phyloP scores from a whole-genome alignment of 2,888 invertebrate species.

The Drosophila eohydei region DNA sequence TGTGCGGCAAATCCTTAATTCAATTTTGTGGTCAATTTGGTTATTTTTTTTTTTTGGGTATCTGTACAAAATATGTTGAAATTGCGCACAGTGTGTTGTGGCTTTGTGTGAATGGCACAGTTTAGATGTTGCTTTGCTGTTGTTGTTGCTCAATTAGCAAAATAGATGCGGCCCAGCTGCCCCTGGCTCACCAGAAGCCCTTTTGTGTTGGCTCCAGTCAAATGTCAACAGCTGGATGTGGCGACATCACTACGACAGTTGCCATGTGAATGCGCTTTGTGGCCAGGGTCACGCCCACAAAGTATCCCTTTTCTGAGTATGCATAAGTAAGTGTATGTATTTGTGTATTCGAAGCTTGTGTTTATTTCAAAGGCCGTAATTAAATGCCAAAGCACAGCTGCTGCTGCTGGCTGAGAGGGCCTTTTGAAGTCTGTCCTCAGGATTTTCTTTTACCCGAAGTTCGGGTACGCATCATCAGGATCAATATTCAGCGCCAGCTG shows the following conservation, averaged over 20 bases:
- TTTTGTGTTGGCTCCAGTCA: slow-evolving; percentile 42
- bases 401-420: slow-evolving; percentile 28
- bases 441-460: slow-evolving; percentile 5
- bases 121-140: slow-evolving; percentile 21
- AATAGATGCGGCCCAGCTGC: slow-evolving; percentile 15
- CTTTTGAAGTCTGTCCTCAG: slow-evolving; percentile 61
- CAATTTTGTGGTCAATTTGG: slow-evolving; percentile 56
- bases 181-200: slow-evolving; percentile 25
- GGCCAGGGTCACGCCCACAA: slow-evolving; percentile 53
- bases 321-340: slow-evolving; percentile 4
- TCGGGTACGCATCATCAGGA: slow-evolving; percentile 16
- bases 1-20: slow-evolving; percentile 30
- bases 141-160: slow-evolving; percentile 62
- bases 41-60: not conserved
- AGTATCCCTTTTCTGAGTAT: slow-evolving; percentile 16
- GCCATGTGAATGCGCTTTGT: slow-evolving; percentile 15
- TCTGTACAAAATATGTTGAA: slow-evolving; percentile 19
- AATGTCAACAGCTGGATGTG: slow-evolving; percentile 69
- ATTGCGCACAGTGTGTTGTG: slow-evolving; percentile 12
- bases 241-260: slow-evolving; percentile 48
- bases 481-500: slow-evolving; percentile 27
- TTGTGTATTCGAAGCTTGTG: slow-evolving; percentile 24
- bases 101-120: slow-evolving; percentile 27
- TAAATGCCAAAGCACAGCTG: slow-evolving; percentile 64
- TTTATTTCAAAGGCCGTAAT: slow-evolving; percentile 66